These are phyloP conservation scores for Neodontobutis hainanensis DNA, from an alignment of 2,113 vertebrate genomes.

Conservation along the genomic window DNA sequence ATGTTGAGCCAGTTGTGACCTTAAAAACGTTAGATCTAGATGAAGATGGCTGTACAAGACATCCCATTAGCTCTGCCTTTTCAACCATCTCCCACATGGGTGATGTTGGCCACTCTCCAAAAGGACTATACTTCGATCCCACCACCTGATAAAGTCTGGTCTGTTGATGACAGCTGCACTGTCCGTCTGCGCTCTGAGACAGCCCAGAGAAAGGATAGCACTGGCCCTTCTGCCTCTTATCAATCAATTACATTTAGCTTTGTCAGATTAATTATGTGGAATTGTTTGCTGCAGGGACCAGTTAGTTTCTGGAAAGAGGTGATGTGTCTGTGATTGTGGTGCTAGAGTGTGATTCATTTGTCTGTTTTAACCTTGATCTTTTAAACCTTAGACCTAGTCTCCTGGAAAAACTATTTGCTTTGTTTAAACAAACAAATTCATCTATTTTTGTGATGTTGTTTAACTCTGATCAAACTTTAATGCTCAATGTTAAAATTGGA, in stretches of 20 bases:
- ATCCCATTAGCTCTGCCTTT: constrained; percentile 79
- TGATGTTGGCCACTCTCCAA: constrained; percentile 73
- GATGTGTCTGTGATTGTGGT: constrained; percentile 11
- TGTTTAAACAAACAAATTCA: background rate
- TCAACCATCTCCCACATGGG: constrained; percentile 76
- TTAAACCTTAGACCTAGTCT: constrained; percentile 5
- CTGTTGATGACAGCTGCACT: constrained; percentile 74
- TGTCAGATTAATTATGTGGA: constrained; percentile 77
- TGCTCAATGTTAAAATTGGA: no score
- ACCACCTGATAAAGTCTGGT: constrained; percentile 70
- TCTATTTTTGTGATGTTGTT: no score
- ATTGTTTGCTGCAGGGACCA: constrained; percentile 66
- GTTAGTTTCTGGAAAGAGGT: constrained; percentile 43
- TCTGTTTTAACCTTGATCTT: constrained; percentile 49
- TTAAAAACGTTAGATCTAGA: constrained; percentile 79
- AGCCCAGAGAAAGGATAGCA: constrained; percentile 51
- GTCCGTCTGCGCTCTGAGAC: constrained; percentile 68
- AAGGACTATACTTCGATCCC: constrained; percentile 74
- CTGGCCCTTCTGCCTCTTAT: constrained; percentile 56
- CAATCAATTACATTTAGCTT: constrained; percentile 78
- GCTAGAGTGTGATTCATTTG: constrained; percentile 21
- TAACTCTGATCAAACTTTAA: no score
- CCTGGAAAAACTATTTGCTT: background rate
- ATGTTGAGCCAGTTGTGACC: constrained; percentile 75
- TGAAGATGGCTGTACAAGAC: constrained; percentile 79